Base-by-base conservation (phyloP, 2,797 vertebrate species). In the Scomberomorus guttatus region DNA sequence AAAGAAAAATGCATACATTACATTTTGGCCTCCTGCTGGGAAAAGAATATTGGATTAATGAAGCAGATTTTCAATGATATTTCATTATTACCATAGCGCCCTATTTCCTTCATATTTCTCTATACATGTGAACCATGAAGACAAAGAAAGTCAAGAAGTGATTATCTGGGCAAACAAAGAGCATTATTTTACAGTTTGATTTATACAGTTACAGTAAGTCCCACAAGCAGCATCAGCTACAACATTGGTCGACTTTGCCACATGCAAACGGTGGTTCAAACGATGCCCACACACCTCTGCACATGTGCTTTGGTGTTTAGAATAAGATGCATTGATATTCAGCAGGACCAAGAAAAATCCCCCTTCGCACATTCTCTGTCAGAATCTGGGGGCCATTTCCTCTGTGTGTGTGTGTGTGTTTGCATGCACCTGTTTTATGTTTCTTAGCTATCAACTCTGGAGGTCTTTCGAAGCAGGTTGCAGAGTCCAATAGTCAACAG, bases 401-500 rank as follows among this genome's bases (percentile, higher is more conserved):
- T 76, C 52, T 70, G 58, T 42, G 48, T 71, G 75, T 66, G 32
- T 69, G 60, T 72, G 24, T 75, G 58, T 74, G 63, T 78, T 61
- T 75, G 75, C 59, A 75, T 91, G 82, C 90, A 94, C 92, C 93
- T 94, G 92, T 89, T 94, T 91, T 85, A 89, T 84, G 85, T 92
- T 90, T 92, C 75, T 78, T 74, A 64, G 55, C 79, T 60, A 78
- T 91, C 92, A 74, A 87, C 86, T 78, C 66, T 84, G 91, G 87
- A 90, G 90, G 91, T 93, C 86, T 85, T 72, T 71, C n/a, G 6
- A 65, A 73, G 84, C 77, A 83, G 75, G 80, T 87, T 90, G 74
- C 71, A 77, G 75, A 77, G 52, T 80, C 67, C 78, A 84, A 64
- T 57, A 84, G 79, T 82, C 75, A 72, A 78, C 84, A 87, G 79